Percentiles rank a stretch among this genome's conserved stretches.
Evolutionary conservation across 37 sponge, comb jelly and placozoan species (phyloP).

Genomic region (Aplysina aerophoba): DNA sequence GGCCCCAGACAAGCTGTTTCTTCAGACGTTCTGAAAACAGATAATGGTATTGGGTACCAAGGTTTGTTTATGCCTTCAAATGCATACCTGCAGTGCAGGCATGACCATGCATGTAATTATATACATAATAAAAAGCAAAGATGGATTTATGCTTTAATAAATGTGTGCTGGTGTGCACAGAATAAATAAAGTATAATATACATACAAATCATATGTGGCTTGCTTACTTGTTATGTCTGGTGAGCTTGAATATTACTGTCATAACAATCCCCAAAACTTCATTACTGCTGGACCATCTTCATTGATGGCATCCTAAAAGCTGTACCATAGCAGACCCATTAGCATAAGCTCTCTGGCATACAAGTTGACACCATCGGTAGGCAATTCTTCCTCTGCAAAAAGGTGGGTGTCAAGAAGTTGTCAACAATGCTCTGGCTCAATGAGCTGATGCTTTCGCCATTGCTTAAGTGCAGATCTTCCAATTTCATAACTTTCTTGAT

Average conservation of each 20-base stretch:
- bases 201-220: neutral
- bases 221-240: slow-evolving; percentile 15
- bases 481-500: neutral
- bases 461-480: slow-evolving; percentile 1
- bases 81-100: neutral
- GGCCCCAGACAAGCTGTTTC: slow-evolving; percentile 47
- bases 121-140: neutral
- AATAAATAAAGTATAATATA: neutral
- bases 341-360: slow-evolving; percentile 23
- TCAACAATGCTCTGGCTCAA: slow-evolving; percentile 21
- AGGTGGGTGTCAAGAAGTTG: slow-evolving; percentile 7
- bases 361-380: neutral
- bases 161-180: neutral
- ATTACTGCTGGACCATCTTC: slow-evolving; percentile 28
- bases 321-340: slow-evolving; percentile 25
- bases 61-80: slow-evolving; percentile 44
- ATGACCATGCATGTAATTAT: neutral
- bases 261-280: slow-evolving; percentile 23
- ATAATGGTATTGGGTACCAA: slow-evolving; percentile 43
- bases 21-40: slow-evolving; percentile 46
- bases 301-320: slow-evolving; percentile 25
- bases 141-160: neutral
- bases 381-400: slow-evolving; percentile 2
- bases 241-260: slow-evolving; percentile 14
- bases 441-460: slow-evolving; percentile 9